phyloP scores from a whole-genome alignment of 2,888 invertebrate genomes.

The Oegoconia quadripuncta region DNA sequence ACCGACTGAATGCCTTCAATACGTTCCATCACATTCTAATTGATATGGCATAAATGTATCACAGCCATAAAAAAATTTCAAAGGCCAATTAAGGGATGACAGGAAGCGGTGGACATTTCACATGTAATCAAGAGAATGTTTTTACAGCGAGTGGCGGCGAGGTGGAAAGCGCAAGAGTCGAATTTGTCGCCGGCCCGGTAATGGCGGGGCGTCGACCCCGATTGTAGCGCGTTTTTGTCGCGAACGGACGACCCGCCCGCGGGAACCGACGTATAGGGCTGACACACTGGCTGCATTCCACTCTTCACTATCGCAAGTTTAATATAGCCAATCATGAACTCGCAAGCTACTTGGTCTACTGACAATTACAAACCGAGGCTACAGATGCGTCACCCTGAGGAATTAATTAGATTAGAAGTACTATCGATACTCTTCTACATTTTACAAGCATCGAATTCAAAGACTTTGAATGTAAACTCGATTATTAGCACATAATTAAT shows the following conservation, averaged over 20 bases:
- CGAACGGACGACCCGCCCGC: constrained; percentile 29
- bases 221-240: constrained; percentile 44
- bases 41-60: neutral
- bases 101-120: too few species aligned
- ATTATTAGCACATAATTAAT: too few species aligned
- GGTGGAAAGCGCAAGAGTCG: neutral
- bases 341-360: too few species aligned
- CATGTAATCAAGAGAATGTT: neutral
- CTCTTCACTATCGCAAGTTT: too few species aligned
- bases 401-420: too few species aligned
- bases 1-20: neutral
- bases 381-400: too few species aligned
- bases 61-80: neutral
- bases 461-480: too few species aligned
- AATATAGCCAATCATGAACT: too few species aligned
- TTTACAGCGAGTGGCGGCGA: neutral
- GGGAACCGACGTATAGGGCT: neutral
- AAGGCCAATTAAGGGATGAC: too few species aligned
- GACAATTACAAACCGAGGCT: too few species aligned
- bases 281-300: neutral
- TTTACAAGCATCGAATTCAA: too few species aligned
- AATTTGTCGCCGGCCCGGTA: neutral
- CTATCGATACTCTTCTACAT: too few species aligned
- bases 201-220: constrained; percentile 27
- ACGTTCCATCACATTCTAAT: neutral